A percentile compares a stretch with the other conserved stretches of the same genome.
Evolutionary conservation across 2,797 vertebrate species (phyloP).

Genomic region (Allochrocebus solatus): DNA sequence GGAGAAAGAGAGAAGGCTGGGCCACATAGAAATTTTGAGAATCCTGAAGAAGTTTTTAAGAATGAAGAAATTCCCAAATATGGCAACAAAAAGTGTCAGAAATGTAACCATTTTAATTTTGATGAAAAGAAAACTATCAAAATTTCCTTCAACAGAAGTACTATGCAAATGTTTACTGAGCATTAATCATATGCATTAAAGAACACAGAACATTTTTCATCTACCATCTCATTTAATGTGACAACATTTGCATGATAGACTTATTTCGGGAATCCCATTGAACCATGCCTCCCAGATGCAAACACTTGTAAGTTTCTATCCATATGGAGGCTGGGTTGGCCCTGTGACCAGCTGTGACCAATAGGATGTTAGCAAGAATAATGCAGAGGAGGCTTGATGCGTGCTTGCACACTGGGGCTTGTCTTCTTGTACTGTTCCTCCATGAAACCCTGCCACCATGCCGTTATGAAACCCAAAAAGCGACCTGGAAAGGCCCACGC

Average conservation of each 20-base stretch:
- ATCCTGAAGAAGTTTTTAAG: not conserved
- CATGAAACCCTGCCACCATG: not conserved
- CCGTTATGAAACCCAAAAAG: not conserved
- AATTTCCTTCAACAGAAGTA: not conserved
- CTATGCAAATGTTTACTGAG: not conserved
- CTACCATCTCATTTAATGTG: not conserved
- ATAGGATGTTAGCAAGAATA: not conserved
- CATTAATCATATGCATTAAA: not conserved
- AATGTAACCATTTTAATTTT: not conserved
- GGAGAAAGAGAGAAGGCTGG: not conserved
- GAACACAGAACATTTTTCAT: not conserved
- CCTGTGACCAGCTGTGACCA: not conserved
- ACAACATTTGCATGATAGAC: not conserved
- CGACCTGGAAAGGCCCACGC: fast-evolving
- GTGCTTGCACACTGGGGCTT: not conserved
- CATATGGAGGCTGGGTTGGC: not conserved
- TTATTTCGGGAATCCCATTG: not conserved
- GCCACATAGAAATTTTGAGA: not conserved
- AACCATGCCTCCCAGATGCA: not conserved
- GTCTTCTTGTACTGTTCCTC: not conserved
- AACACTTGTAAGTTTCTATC: not conserved
- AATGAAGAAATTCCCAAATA: constrained; percentile 16
- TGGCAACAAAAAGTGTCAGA: not conserved
- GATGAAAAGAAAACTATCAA: not conserved
- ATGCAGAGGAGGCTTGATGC: not conserved